These are phyloP conservation scores for Linnaemya vulpina DNA, from an alignment of 2,888 invertebrate species.

Conservation along the genomic window DNA sequence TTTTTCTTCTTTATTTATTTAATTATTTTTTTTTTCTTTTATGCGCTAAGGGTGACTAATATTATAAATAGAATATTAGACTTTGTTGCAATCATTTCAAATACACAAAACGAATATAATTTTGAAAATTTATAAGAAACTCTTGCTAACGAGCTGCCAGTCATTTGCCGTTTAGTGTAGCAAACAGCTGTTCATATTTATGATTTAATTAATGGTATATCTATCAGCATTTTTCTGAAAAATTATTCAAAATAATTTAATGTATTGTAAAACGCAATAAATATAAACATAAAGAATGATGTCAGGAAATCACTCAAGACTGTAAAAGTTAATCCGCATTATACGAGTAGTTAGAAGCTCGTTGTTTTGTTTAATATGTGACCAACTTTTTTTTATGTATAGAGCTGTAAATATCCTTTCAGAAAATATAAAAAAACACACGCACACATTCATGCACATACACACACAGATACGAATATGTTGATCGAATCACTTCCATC, in stretches of 20 bases:
- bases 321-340: neutral
- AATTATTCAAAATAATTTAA: neutral
- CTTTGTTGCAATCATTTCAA: neutral
- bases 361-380: neutral
- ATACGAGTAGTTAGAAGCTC: too few species aligned
- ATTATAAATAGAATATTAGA: neutral
- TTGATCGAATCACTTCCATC: slow-evolving; percentile 30
- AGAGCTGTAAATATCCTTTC: neutral
- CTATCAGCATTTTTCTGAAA: neutral
- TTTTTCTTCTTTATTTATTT: neutral
- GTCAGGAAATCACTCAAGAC: neutral
- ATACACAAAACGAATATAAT: neutral
- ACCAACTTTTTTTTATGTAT: neutral
- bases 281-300: neutral
- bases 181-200: neutral
- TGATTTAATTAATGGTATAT: neutral
- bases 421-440: neutral
- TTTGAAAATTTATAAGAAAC: neutral
- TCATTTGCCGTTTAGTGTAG: neutral
- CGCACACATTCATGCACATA: neutral
- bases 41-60: slow-evolving; percentile 33
- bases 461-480: neutral
- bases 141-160: neutral
- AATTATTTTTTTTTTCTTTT: slow-evolving; percentile 3
- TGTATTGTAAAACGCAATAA: neutral